Evolutionary conservation across 1,140 invertebrate species (phyloP).

Genomic region (Bombus breviceps): DNA sequence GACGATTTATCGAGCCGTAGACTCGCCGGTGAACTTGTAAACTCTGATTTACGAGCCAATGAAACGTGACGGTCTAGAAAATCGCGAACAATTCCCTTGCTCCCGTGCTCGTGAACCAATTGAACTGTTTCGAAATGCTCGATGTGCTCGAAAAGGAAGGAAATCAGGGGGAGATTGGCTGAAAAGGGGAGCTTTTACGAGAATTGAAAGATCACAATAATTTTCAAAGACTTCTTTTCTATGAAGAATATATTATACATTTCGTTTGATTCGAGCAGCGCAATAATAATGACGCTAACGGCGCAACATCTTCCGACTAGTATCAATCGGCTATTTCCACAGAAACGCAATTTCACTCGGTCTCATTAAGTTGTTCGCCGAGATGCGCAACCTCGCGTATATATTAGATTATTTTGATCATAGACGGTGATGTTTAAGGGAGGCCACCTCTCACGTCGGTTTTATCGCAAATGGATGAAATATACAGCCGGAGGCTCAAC

Average conservation of each 20-base stretch:
- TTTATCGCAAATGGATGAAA: slow-evolving; percentile 11
- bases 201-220: not conserved
- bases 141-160: not conserved
- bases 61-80: slow-evolving; percentile 47
- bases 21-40: slow-evolving; percentile 36
- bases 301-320: no score
- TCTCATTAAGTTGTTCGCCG: not conserved
- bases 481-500: not conserved
- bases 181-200: not conserved
- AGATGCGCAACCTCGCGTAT: slow-evolving; percentile 4
- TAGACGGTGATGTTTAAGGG: slow-evolving; percentile 7
- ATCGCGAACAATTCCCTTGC: not conserved
- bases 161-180: no score
- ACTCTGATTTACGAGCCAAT: slow-evolving; percentile 37
- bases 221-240: not conserved
- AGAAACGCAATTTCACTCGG: not conserved
- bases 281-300: not conserved
- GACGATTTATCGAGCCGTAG: slow-evolving; percentile 37
- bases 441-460: not conserved
- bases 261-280: not conserved
- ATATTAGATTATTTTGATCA: slow-evolving; percentile 25
- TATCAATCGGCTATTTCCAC: not conserved
- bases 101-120: no score
- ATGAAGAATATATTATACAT: not conserved
- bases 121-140: not conserved